Conservation (phyloP, 2,888 invertebrate species). For the Nomada ruficornis region DNA sequence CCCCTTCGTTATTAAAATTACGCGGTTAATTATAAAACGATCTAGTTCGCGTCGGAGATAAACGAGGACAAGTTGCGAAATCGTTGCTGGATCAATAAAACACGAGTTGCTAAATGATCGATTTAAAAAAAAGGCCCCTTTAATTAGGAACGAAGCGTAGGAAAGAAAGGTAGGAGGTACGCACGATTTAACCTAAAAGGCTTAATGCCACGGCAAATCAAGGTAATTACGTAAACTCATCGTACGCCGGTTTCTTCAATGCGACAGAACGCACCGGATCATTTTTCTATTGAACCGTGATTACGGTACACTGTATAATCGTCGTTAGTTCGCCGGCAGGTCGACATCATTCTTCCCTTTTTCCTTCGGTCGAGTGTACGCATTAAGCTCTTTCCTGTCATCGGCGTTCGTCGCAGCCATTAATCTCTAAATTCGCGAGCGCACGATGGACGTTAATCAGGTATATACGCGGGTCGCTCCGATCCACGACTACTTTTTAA, state of each 20-base stretch:
- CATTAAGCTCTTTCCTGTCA: conserved; percentile 70
- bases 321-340: conserved; percentile 43
- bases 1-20: too few relatives aligned
- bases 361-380: conserved; percentile 49
- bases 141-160: too few relatives aligned
- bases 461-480: conserved; percentile 58
- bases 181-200: background rate
- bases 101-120: background rate
- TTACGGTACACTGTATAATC: conserved; percentile 51
- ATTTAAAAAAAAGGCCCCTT: background rate
- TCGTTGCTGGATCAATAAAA: background rate
- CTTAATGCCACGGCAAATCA: background rate
- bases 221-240: conserved; percentile 41
- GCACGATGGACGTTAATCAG: conserved; percentile 71
- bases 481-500: conserved; percentile 70
- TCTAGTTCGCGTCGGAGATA: background rate
- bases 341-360: conserved; percentile 60
- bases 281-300: conserved; percentile 56
- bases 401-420: conserved; percentile 58
- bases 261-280: conserved; percentile 32
- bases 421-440: conserved; percentile 71
- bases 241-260: conserved; percentile 39
- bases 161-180: background rate
- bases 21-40: too few relatives aligned
- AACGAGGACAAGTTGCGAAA: background rate